Evolutionary conservation across 2,888 invertebrate genomes (phyloP).

Genomic region (Danaus chrysippus): DNA sequence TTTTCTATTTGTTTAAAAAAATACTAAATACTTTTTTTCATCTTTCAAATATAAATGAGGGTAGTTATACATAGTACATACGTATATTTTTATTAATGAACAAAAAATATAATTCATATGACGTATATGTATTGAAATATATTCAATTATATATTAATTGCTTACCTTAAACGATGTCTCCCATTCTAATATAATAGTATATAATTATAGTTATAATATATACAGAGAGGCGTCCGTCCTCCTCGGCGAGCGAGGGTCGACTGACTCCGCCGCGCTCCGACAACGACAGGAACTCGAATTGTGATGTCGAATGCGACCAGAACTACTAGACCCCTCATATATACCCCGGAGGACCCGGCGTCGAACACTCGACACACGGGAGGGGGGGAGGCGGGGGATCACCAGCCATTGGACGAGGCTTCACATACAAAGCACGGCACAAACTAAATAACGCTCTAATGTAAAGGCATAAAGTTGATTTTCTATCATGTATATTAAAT

Average conservation of each 20-base stretch:
- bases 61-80: too few relatives aligned
- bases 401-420: slow-evolving; percentile 39
- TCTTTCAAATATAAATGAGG: too few relatives aligned
- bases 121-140: too few relatives aligned
- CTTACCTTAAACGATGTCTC: slow-evolving; percentile 50
- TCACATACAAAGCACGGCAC: slow-evolving; percentile 42
- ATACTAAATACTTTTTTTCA: too few relatives aligned
- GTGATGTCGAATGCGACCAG: slow-evolving; percentile 43
- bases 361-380: slow-evolving; percentile 34
- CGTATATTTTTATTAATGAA: too few relatives aligned
- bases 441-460: slow-evolving; percentile 21
- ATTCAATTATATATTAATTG: slow-evolving; percentile 29
- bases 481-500: not conserved
- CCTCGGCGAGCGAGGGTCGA: slow-evolving; percentile 43
- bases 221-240: slow-evolving; percentile 38
- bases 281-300: slow-evolving; percentile 39
- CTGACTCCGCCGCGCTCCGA: slow-evolving; percentile 45
- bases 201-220: slow-evolving; percentile 28
- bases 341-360: slow-evolving; percentile 45
- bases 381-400: slow-evolving; percentile 44
- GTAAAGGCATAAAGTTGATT: not conserved
- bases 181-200: slow-evolving; percentile 38
- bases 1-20: too few relatives aligned
- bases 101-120: too few relatives aligned
- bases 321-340: slow-evolving; percentile 46